Percentiles rank a stretch among this genome's conserved stretches.
Evolutionary conservation across 1,140 invertebrate species (phyloP).

Genomic region (Glossosoma conforme): DNA sequence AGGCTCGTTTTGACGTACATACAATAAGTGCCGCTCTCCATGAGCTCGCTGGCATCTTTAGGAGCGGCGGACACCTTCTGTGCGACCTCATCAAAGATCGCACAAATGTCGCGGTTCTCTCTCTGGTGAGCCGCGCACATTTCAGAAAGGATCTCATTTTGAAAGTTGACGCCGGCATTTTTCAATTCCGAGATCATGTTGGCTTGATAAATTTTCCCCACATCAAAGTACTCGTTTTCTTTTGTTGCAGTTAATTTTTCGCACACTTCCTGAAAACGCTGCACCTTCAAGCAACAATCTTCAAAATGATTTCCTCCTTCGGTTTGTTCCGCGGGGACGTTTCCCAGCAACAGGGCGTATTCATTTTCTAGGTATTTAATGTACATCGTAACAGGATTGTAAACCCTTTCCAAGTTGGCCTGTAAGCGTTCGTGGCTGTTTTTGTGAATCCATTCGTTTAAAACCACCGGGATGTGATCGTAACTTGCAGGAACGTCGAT

Average conservation of each 20-base stretch:
- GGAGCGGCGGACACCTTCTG: constrained; percentile 58
- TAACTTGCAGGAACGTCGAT: constrained; percentile 40
- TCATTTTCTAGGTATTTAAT: constrained; percentile 37
- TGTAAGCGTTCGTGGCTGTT: constrained; percentile 42
- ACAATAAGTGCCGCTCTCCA: constrained; percentile 65
- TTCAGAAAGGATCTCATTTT: constrained; percentile 48
- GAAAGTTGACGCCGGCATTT: constrained; percentile 39
- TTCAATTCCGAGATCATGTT: constrained; percentile 47
- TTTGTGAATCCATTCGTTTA: constrained; percentile 43
- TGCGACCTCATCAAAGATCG: constrained; percentile 57
- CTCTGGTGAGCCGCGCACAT: constrained; percentile 47
- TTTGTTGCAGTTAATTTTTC: constrained; percentile 55
- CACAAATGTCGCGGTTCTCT: constrained; percentile 59
- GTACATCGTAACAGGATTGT: constrained; percentile 39
- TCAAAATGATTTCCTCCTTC: constrained; percentile 44
- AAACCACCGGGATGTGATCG: constrained; percentile 41
- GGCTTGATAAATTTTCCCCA: constrained; percentile 48
- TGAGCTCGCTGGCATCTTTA: constrained; percentile 62
- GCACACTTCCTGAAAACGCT: constrained; percentile 55
- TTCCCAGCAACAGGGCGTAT: constrained; percentile 38
- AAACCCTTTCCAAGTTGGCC: constrained; percentile 39
- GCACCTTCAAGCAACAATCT: constrained; percentile 53
- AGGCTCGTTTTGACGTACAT: constrained; percentile 56
- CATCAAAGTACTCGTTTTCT: constrained; percentile 59
- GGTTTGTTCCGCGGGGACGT: too few species aligned